Conservation (phyloP, 2,797 vertebrate genomes). For the Merluccius polli region DNA sequence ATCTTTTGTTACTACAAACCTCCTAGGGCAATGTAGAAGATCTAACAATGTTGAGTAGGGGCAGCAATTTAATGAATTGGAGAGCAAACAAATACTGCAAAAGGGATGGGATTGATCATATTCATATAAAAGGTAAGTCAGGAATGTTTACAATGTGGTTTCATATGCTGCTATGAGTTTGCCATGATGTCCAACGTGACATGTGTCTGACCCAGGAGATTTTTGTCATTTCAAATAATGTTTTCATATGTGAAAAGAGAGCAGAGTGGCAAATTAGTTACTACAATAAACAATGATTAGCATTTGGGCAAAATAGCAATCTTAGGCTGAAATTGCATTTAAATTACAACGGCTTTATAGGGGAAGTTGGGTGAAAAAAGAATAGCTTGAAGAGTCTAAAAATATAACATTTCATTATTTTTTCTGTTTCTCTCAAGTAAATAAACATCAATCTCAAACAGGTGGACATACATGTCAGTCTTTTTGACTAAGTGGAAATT, state of each 20-base stretch:
- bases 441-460: conserved; percentile 43
- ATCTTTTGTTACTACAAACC: background rate
- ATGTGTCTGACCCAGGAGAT: conserved; percentile 41
- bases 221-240: conserved; percentile 53
- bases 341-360: conserved; percentile 68
- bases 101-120: background rate
- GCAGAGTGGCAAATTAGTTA: conserved; percentile 45
- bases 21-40: background rate
- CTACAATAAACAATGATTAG: conserved; percentile 60
- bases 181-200: conserved; percentile 10
- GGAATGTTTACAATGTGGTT: background rate
- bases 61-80: background rate
- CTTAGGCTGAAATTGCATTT: conserved; percentile 71
- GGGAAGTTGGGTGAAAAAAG: conserved; percentile 51
- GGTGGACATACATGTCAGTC: conserved; percentile 10
- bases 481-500: conserved; percentile 27
- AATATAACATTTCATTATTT: conserved; percentile 66
- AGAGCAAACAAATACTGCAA: background rate
- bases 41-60: background rate
- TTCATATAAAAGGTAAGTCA: background rate
- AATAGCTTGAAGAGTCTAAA: conserved; percentile 50
- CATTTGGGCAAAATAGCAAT: conserved; percentile 69
- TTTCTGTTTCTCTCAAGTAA: conserved; percentile 54
- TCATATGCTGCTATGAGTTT: background rate
- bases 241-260: conserved; percentile 43